These are phyloP conservation scores for Drosophila falleni DNA, from an alignment of 2,888 invertebrate genomes.

Conservation along the genomic window DNA sequence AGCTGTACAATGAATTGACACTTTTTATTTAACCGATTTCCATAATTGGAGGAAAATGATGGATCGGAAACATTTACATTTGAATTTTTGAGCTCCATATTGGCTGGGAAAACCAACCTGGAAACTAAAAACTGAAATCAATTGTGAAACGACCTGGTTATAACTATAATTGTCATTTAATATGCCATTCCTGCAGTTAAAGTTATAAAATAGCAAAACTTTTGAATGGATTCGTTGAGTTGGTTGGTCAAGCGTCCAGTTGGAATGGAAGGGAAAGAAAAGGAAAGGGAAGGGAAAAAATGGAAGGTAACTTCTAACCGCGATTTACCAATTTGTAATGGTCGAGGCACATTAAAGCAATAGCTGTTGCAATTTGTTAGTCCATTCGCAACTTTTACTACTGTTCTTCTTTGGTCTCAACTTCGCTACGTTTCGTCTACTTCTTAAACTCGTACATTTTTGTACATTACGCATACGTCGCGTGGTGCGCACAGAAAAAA, in stretches of 20 bases:
- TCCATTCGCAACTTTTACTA: slow-evolving; percentile 31
- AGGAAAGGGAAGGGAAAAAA: background rate
- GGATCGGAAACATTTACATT: background rate
- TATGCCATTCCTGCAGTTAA: background rate
- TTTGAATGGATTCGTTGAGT: slow-evolving; percentile 1
- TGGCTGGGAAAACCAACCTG: background rate
- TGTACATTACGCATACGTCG: slow-evolving; percentile 68
- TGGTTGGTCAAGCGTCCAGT: slow-evolving; percentile 10
- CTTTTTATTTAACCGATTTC: background rate
- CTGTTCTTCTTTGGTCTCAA: slow-evolving; percentile 8
- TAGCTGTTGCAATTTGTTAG: slow-evolving; percentile 45
- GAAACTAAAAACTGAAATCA: background rate
- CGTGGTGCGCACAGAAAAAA: slow-evolving; percentile 32
- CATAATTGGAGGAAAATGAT: background rate
- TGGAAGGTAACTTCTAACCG: slow-evolving; percentile 18
- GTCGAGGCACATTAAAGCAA: slow-evolving; percentile 40
- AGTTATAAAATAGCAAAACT: slow-evolving; percentile 6
- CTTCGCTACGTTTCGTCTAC: background rate
- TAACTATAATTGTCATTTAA: background rate
- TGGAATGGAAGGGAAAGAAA: no score
- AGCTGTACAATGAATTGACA: background rate
- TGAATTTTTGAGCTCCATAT: background rate
- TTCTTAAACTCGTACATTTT: slow-evolving; percentile 10
- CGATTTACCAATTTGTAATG: slow-evolving; percentile 55
- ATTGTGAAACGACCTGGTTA: background rate